Evolutionary conservation across 2,888 invertebrate genomes (phyloP).

Genomic region (Heterodera filipjevi): DNA sequence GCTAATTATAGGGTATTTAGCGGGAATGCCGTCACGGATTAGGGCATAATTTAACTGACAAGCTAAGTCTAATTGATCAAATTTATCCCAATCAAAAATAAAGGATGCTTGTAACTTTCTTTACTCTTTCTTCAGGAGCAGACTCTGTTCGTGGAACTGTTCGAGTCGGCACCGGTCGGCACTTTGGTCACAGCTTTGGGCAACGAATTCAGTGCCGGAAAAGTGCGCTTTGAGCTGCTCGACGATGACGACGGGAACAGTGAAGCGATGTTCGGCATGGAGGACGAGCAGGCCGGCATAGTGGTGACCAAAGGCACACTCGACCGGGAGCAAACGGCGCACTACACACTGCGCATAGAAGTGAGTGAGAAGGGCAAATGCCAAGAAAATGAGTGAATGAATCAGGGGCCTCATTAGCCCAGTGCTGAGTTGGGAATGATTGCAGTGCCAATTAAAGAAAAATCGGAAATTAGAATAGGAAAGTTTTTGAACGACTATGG

Average conservation of each 20-base stretch:
- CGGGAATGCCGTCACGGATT: no score
- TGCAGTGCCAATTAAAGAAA: no score
- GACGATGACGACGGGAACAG: slow-evolving; percentile 61
- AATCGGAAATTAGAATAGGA: no score
- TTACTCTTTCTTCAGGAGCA: slow-evolving; percentile 2
- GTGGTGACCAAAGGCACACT: slow-evolving; percentile 83
- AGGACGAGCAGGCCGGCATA: slow-evolving; percentile 73
- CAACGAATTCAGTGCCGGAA: slow-evolving; percentile 29
- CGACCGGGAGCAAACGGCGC: slow-evolving; percentile 82
- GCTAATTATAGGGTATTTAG: no score
- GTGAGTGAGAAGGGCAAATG: slow-evolving; percentile 73
- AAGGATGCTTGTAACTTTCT: not conserved
- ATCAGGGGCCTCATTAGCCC: no score
- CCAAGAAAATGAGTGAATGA: no score
- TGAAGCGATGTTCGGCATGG: slow-evolving; percentile 58
- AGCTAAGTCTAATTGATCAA: no score
- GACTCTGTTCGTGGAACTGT: slow-evolving; percentile 55
- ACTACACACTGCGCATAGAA: slow-evolving; percentile 87
- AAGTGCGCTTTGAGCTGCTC: slow-evolving; percentile 54
- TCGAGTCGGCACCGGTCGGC: slow-evolving; percentile 59
- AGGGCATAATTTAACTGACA: no score
- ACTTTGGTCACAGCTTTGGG: slow-evolving; percentile 62
- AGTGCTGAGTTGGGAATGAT: no score
- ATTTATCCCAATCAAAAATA: no score
- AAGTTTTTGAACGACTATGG: no score